phyloP scores from a whole-genome alignment of 2,888 invertebrate species.

The Oxytorus armatus region DNA sequence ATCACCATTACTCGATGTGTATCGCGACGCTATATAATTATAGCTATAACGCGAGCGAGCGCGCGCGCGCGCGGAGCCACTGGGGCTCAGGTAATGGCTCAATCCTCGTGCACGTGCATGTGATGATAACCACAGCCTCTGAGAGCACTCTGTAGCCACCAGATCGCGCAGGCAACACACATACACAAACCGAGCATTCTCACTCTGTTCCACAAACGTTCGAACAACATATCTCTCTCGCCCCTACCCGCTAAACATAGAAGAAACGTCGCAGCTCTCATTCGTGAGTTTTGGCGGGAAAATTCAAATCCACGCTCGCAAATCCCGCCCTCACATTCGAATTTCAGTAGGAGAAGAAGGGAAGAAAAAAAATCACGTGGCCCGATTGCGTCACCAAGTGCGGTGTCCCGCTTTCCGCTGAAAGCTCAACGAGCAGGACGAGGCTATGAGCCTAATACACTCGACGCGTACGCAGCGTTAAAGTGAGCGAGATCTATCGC shows the following conservation, averaged over 20 bases:
- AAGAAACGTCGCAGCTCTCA: background rate
- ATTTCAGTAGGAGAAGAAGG: background rate
- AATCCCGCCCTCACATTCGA: conserved; percentile 34
- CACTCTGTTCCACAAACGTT: conserved; percentile 54
- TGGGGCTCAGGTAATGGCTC: conserved; percentile 83
- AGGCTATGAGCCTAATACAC: conserved; percentile 49
- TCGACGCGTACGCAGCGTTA: conserved; percentile 24
- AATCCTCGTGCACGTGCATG: conserved; percentile 82
- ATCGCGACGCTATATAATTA: conserved; percentile 84
- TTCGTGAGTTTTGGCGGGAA: conserved; percentile 43
- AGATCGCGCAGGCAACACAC: conserved; percentile 61
- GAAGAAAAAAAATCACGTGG: conserved; percentile 60
- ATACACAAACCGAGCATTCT: conserved; percentile 76
- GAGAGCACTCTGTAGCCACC: conserved; percentile 62
- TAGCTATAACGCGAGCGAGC: conserved; percentile 79
- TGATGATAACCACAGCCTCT: conserved; percentile 79
- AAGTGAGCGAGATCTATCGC: conserved; percentile 40
- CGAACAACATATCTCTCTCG: background rate
- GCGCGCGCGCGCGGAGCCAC: conserved; percentile 40
- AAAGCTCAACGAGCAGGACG: conserved; percentile 63
- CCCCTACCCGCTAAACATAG: background rate
- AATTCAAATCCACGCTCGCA: conserved; percentile 33
- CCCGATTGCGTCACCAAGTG: conserved; percentile 45
- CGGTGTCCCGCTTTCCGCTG: conserved; percentile 34
- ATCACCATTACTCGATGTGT: conserved; percentile 85